Conservation (phyloP, 1,140 invertebrate genomes). For the Diorhabda carinulata region DNA sequence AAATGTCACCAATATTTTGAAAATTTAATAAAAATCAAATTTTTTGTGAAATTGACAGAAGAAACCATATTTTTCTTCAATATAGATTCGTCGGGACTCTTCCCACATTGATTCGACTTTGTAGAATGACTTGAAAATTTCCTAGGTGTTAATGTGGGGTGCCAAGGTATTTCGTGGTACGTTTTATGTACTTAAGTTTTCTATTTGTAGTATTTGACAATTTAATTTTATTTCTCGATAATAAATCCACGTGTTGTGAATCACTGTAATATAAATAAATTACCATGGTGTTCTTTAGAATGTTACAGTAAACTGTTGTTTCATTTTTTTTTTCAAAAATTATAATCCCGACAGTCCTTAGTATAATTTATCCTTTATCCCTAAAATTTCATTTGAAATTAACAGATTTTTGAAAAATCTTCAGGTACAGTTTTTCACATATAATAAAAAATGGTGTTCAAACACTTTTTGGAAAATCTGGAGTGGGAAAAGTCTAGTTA, state of each 20-base stretch:
- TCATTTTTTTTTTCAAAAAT: background rate
- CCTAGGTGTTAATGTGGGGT: background rate
- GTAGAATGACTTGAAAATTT: background rate
- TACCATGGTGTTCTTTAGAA: conserved; percentile 1
- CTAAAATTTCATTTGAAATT: too few species aligned
- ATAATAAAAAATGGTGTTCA: too few species aligned
- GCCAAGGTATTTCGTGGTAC: background rate
- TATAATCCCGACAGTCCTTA: too few species aligned
- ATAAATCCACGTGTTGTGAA: conserved; percentile 2
- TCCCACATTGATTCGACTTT: background rate
- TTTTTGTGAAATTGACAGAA: too few species aligned
- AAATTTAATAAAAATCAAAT: too few species aligned
- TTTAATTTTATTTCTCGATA: background rate
- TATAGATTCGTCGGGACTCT: background rate
- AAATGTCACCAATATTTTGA: too few species aligned
- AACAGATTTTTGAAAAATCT: too few species aligned
- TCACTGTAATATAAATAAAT: background rate
- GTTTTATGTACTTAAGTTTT: conserved; percentile 3
- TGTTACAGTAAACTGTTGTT: background rate
- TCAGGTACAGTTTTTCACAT: too few species aligned
- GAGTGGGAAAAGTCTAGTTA: too few species aligned
- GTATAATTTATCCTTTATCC: too few species aligned
- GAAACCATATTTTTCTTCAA: too few species aligned
- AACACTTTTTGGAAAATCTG: too few species aligned
- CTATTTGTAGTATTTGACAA: background rate